These are phyloP conservation scores for Aurelia aurita complex sp. Pacific DNA, from an alignment of 30 jellyfish, hydroid and myxozoan genomes.

Conservation along the genomic window DNA sequence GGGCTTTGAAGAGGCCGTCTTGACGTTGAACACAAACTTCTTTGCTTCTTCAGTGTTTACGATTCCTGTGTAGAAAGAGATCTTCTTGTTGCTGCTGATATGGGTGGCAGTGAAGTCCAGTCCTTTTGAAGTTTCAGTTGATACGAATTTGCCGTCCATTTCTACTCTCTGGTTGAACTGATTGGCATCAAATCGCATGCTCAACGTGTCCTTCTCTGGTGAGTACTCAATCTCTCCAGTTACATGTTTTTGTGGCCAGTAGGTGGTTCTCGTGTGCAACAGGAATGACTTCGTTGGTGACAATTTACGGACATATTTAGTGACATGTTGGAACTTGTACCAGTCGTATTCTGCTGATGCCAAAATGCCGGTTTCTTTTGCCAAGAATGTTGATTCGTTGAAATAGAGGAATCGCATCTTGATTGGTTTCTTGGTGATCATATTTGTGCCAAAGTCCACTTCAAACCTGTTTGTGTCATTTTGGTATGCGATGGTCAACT, in stretches of 20 bases:
- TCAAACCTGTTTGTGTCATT: slow-evolving; percentile 75
- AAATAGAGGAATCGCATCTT: slow-evolving; percentile 42
- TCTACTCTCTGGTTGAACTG: slow-evolving; percentile 83
- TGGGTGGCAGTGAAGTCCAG: slow-evolving; percentile 75
- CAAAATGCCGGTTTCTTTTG: slow-evolving; percentile 74
- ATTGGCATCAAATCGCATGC: slow-evolving; percentile 81
- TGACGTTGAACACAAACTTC: slow-evolving; percentile 65
- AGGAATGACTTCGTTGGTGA: slow-evolving; percentile 56
- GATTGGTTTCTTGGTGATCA: slow-evolving; percentile 75
- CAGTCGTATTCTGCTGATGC: slow-evolving; percentile 81
- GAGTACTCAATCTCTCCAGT: slow-evolving; percentile 87
- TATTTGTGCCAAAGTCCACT: slow-evolving; percentile 64
- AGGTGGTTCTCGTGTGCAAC: slow-evolving; percentile 80
- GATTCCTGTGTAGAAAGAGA: slow-evolving; percentile 78
- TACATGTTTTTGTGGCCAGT: slow-evolving; percentile 89
- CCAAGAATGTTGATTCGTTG: slow-evolving; percentile 63
- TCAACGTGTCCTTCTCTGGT: slow-evolving; percentile 56
- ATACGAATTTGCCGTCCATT: slow-evolving; percentile 64
- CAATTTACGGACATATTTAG: slow-evolving; percentile 65
- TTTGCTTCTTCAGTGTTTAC: slow-evolving; percentile 37
- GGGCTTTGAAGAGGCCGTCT: slow-evolving; percentile 33
- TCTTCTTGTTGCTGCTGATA: slow-evolving; percentile 49
- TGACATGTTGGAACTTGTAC: slow-evolving; percentile 92
- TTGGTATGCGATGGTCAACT: slow-evolving; percentile 69
- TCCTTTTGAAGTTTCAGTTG: slow-evolving; percentile 72